These are phyloP conservation scores for Drosophila nikananu DNA, from an alignment of 1,140 invertebrate species.

Conservation along the genomic window DNA sequence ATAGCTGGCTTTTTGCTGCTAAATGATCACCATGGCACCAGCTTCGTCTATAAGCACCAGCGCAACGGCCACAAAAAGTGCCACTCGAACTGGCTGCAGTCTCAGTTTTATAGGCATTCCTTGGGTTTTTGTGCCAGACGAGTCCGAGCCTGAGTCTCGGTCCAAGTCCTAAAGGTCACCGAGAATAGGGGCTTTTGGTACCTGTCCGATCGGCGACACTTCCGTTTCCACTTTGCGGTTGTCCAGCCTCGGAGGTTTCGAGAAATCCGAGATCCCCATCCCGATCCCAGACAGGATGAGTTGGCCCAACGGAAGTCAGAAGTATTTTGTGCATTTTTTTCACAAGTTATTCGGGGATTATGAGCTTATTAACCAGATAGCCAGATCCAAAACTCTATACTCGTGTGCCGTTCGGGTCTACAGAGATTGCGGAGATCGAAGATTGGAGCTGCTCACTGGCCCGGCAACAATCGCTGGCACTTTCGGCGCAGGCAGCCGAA, in stretches of 20 bases:
- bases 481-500: constrained; percentile 22
- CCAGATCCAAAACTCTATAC: constrained; percentile 59
- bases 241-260: constrained; percentile 47
- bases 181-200: constrained; percentile 53
- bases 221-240: constrained; percentile 84
- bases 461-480: constrained; percentile 52
- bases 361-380: constrained; percentile 31
- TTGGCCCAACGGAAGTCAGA: constrained; percentile 65
- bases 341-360: constrained; percentile 30
- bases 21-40: constrained; percentile 54
- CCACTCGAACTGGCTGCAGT: constrained; percentile 45
- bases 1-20: constrained; percentile 66
- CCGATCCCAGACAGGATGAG: constrained; percentile 55
- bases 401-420: constrained; percentile 46
- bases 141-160: neutral
- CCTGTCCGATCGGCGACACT: constrained; percentile 65
- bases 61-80: constrained; percentile 60
- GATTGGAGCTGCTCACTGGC: constrained; percentile 40
- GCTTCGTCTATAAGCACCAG: constrained; percentile 14
- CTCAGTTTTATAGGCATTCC: constrained; percentile 48
- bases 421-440: constrained; percentile 21
- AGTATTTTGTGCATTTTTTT: constrained; percentile 48
- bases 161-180: constrained; percentile 66
- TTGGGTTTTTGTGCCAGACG: constrained; percentile 74
- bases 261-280: constrained; percentile 42